Evolutionary conservation across 2,888 invertebrate genomes (phyloP).

Genomic region (Chironomus riparius): DNA sequence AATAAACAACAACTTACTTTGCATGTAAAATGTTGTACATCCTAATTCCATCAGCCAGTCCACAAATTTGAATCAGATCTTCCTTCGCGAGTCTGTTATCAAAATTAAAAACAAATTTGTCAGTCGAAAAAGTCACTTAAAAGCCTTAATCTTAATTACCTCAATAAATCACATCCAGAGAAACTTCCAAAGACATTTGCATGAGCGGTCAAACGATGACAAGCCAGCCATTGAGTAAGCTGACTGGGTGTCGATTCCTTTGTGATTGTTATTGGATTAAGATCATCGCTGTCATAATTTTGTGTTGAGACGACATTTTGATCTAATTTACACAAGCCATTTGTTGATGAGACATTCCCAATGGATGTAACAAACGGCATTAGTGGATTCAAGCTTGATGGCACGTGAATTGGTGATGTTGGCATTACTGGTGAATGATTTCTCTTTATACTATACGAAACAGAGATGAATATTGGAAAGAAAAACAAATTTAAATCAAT

Average conservation of each 20-base stretch:
- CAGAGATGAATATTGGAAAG: slow-evolving; percentile 1
- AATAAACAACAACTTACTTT: slow-evolving; percentile 50
- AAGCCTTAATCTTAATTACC: slow-evolving; percentile 42
- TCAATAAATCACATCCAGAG: slow-evolving; percentile 79
- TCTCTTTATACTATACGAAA: slow-evolving; percentile 39
- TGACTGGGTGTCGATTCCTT: slow-evolving; percentile 61
- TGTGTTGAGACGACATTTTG: slow-evolving; percentile 40
- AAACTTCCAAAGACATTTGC: slow-evolving; percentile 72
- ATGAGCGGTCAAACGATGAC: slow-evolving; percentile 68
- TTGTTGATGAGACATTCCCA: slow-evolving; percentile 42
- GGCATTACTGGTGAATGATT: slow-evolving; percentile 36
- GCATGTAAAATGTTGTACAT: slow-evolving; percentile 82
- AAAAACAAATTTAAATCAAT: background rate
- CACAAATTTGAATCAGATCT: slow-evolving; percentile 90
- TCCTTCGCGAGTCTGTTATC: slow-evolving; percentile 63
- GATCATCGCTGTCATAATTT: slow-evolving; percentile 19
- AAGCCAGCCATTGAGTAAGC: slow-evolving; percentile 70
- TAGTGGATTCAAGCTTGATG: slow-evolving; percentile 29
- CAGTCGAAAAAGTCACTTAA: background rate
- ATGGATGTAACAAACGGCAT: slow-evolving; percentile 32
- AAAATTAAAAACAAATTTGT: background rate
- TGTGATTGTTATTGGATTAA: slow-evolving; percentile 44
- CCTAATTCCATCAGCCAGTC: slow-evolving; percentile 87
- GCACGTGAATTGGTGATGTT: slow-evolving; percentile 42
- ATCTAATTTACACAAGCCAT: slow-evolving; percentile 42